A percentile compares a stretch with the other conserved stretches of the same genome.
Evolutionary conservation across 2,113 vertebrate species (phyloP).

Genomic region (Tringa solitaria): DNA sequence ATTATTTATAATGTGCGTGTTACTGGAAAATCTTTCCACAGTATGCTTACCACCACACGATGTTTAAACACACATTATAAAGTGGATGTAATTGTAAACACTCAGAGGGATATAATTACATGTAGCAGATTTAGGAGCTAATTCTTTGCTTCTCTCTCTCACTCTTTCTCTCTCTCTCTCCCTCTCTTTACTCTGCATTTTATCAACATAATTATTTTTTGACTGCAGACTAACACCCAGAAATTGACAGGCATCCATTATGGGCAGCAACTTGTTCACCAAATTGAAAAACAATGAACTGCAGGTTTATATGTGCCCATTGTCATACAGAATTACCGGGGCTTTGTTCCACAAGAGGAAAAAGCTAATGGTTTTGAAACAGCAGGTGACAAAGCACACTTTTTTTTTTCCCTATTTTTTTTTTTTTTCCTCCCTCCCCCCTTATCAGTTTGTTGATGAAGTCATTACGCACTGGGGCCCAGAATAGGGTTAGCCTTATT

Average conservation of each 20-base stretch:
- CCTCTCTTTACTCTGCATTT: conserved; percentile 72
- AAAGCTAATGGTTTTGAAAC: conserved; percentile 98
- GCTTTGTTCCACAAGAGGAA: conserved; percentile 89
- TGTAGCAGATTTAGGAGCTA: conserved; percentile 81
- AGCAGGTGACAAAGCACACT: conserved; percentile 90
- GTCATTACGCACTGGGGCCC: conserved; percentile 86
- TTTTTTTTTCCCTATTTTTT: conserved; percentile 29
- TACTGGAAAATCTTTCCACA: conserved; percentile 70
- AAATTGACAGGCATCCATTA: conserved; percentile 82
- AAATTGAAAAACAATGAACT: conserved; percentile 89
- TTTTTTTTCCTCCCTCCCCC: conserved; percentile 57
- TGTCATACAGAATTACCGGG: conserved; percentile 90
- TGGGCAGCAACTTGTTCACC: conserved; percentile 76
- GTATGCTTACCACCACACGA: conserved; percentile 71
- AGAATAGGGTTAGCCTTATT: conserved; percentile 81
- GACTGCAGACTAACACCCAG: conserved; percentile 75
- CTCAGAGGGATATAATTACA: conserved; percentile 83
- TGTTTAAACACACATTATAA: conserved; percentile 82
- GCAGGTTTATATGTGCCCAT: conserved; percentile 86
- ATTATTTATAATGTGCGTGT: conserved; percentile 66
- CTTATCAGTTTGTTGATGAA: conserved; percentile 92
- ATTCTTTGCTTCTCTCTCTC: conserved; percentile 73
- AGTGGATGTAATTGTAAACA: conserved; percentile 82
- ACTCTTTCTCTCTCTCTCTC: conserved; percentile 11
- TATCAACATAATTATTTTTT: conserved; percentile 84